Evolutionary conservation across 2,888 invertebrate species (phyloP), one percentile per base, ranked within the genome.

Genomic region (Thera obeliscata): DNA sequence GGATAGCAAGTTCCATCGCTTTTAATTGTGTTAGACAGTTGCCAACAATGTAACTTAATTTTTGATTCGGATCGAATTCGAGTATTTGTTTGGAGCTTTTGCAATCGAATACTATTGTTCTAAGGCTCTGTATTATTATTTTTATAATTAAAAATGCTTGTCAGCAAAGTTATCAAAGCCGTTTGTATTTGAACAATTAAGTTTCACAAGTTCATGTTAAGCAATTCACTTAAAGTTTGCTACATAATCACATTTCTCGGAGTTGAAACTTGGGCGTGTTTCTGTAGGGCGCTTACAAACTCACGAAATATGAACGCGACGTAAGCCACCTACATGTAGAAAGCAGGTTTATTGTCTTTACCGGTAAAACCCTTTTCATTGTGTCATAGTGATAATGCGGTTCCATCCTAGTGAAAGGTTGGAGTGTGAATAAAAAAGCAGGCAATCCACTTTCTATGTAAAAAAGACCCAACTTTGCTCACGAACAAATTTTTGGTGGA

Each of bases 151-250:
- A 77, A 80, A 76, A 81, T 81, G 82, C 86, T 86, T 77, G 79
- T 80, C 80, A 85, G 81, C 83, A 82, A 89, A 87, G 85, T 89
- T 87, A 78, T 76, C 79, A 85, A 87, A 89, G 87, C 81, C 83
- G 84, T 86, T 90, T 87, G 87, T 84, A 83, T 87, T 84, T 82
- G 81, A 90, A 89, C 88, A 89, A 90, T 88, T 86, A 85, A 87
- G 85, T 86, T 89, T 86, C 79, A 78, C 81, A 85, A 90, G 86
- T 88, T 87, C 86, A 86, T 87, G 88, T 86, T 81, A 82, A 87
- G 87, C 86, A 88, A 89, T 89, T 88, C 86, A 85, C 87, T 89
- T 89, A 87, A 88, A 88, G 86, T 90, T 89, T 70, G 81, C 81
- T 80, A 87, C 83, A 87, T 90, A 89, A 90, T 90, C 87, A 87